Evolutionary conservation across 2,888 invertebrate genomes (phyloP), one percentile per base, ranked within the genome.

Genomic region (Altica lythri): DNA sequence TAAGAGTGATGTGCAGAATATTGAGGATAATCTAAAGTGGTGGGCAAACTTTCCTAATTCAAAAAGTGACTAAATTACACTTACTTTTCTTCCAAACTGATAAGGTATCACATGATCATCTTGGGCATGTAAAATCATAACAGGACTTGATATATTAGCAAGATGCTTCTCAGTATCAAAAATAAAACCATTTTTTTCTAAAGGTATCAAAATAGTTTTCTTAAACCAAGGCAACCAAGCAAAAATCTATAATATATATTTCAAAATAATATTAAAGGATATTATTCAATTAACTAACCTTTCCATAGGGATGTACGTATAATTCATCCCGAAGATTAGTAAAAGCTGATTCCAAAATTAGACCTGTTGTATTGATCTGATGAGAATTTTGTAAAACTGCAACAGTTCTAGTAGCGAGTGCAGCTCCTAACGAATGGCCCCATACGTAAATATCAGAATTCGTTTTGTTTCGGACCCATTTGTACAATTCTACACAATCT

Each of bases 31-130:
- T n/a, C n/a, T n/a, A n/a, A n/a, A n/a, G n/a, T n/a, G n/a, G n/a
- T n/a, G n/a, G n/a, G n/a, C n/a, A n/a, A n/a, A n/a, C n/a, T n/a
- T n/a, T n/a, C n/a, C n/a, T n/a, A n/a, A n/a, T n/a, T n/a, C n/a
- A n/a, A n/a, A n/a, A n/a, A n/a, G n/a, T n/a, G n/a, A n/a, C n/a
- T n/a, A n/a, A n/a, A n/a, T n/a, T n/a, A n/a, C n/a, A n/a, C n/a
- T 42, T 76, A 92, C 89, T 81, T 86, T 87, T 61, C 85, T 76
- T 1, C 93, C 95, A 43, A 95, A 82, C 16, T 81, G 75, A 66
- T 85, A 88, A 10, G 96, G 95, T 55, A 97, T 88, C 29, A 95
- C 83, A 38, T 80, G 78, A 75, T 97, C 97, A 75, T 96, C 95
- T 75, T 89, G 86, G 0, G 96, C 94, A 78, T 96, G 96, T 18